Conservation (phyloP, 2,797 vertebrate genomes). For the Halcyon smyrnensis region DNA sequence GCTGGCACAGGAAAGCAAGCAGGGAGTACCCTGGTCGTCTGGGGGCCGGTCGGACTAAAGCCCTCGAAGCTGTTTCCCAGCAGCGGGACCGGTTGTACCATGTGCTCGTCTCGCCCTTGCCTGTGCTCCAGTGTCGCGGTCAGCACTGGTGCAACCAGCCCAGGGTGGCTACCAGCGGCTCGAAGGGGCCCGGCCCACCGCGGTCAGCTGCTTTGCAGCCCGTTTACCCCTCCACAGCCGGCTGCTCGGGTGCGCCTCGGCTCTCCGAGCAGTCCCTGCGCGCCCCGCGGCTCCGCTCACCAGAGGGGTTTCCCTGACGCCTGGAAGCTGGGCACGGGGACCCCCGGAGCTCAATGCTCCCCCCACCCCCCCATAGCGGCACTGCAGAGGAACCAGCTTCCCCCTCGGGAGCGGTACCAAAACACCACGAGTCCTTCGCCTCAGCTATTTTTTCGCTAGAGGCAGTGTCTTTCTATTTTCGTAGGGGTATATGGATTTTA, state of each 20-base stretch:
- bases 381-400: background rate
- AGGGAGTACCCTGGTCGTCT: background rate
- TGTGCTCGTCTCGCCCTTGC: background rate
- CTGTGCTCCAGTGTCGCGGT: background rate
- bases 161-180: background rate
- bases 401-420: accelerated
- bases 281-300: background rate
- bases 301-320: accelerated
- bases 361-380: no score
- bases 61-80: background rate
- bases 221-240: accelerated
- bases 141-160: background rate
- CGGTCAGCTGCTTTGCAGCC: accelerated
- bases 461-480: background rate
- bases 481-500: background rate
- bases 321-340: background rate
- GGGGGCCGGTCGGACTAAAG: no score
- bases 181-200: accelerated
- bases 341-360: no score
- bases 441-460: background rate
- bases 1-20: background rate
- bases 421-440: accelerated
- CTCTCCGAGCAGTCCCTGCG: no score
- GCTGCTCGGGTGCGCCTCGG: background rate
- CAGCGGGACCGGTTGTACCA: background rate